Conservation (phyloP, 2,797 vertebrate genomes). For the Melanotaenia nigrans region DNA sequence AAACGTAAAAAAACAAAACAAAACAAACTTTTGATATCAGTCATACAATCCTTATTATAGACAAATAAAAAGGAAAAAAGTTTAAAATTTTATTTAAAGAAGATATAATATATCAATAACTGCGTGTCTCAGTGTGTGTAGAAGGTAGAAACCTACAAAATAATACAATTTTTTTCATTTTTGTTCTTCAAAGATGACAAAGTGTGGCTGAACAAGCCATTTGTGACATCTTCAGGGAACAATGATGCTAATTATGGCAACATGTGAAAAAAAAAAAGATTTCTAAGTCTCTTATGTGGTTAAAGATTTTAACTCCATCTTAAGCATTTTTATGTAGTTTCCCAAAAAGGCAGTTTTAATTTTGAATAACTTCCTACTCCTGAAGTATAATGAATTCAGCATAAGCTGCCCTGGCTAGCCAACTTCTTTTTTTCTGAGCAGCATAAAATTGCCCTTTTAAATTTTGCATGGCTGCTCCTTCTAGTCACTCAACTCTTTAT, state of each 20-base stretch:
- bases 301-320: not conserved
- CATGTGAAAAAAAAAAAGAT: not conserved
- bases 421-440: not conserved
- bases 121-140: not conserved
- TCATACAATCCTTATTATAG: not conserved
- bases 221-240: not conserved
- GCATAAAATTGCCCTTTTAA: not conserved
- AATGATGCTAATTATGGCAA: not conserved
- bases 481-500: not conserved
- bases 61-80: not conserved
- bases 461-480: not conserved
- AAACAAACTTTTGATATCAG: conserved; percentile 3
- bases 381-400: not conserved
- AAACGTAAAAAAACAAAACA: not conserved
- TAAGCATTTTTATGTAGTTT: not conserved
- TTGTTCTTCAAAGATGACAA: not conserved
- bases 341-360: not conserved
- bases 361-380: not conserved
- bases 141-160: not conserved
- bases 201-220: not conserved
- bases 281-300: not conserved
- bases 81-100: not conserved
- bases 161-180: not conserved
- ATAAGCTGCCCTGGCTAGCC: not conserved
- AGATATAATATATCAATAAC: not conserved